phyloP scores from a whole-genome alignment of 1,140 invertebrate species.

The Melitaea cinxia region DNA sequence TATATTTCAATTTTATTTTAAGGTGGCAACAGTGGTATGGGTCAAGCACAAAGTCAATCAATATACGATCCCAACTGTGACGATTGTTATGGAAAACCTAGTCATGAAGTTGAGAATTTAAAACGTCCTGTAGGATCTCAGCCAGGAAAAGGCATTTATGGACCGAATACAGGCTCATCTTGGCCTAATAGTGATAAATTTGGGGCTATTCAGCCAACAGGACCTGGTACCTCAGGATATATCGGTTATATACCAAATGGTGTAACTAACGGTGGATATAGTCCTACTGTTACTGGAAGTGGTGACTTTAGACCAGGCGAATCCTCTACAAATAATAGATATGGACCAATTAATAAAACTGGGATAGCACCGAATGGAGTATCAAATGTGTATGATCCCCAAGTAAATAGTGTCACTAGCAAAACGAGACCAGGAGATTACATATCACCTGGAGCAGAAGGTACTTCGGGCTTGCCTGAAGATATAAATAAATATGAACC shows the following conservation, averaged over 20 bases:
- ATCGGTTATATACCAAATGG: slow-evolving; percentile 13
- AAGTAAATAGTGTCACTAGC: background rate
- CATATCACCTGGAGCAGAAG: background rate
- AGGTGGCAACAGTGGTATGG: slow-evolving; percentile 89
- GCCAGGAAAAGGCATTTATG: slow-evolving; percentile 29
- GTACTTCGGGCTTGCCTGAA: too few species aligned
- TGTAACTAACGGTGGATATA: background rate
- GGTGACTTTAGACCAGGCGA: background rate
- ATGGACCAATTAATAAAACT: slow-evolving; percentile 1
- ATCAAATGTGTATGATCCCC: slow-evolving; percentile 1
- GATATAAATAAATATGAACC: background rate
- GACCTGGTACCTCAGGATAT: background rate
- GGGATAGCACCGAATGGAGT: background rate
- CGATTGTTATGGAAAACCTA: slow-evolving; percentile 59
- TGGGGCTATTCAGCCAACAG: slow-evolving; percentile 1
- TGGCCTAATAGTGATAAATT: slow-evolving; percentile 15
- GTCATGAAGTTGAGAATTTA: slow-evolving; percentile 47
- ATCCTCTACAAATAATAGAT: background rate
- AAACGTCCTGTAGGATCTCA: slow-evolving; percentile 35
- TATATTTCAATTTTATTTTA: too few species aligned
- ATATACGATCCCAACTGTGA: slow-evolving; percentile 82
- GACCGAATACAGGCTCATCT: slow-evolving; percentile 17
- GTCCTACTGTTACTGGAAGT: slow-evolving; percentile 4
- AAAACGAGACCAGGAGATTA: background rate
- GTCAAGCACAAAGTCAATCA: slow-evolving; percentile 90